phyloP scores from a whole-genome alignment of 2,797 vertebrate species.

The Liasis olivaceus region DNA sequence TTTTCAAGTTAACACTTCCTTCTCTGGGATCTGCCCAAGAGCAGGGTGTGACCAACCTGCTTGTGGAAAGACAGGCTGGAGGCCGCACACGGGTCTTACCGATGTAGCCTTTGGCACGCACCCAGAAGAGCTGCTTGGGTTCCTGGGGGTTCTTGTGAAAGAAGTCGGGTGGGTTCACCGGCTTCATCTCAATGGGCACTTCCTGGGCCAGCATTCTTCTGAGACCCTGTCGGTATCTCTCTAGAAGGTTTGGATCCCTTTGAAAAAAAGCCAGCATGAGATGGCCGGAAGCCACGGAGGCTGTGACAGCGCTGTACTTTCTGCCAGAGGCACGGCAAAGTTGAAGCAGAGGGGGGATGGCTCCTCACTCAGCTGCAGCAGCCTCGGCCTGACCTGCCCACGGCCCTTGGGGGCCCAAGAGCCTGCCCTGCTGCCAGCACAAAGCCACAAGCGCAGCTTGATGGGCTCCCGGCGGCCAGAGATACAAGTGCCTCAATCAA shows the following conservation, averaged over 20 bases:
- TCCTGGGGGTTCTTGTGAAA: constrained; percentile 69
- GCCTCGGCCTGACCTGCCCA: neutral
- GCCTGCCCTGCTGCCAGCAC: neutral
- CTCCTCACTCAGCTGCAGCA: neutral
- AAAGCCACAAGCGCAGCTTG: too few relatives aligned
- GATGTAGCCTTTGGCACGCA: constrained; percentile 88
- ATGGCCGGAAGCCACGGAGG: rapidly evolving
- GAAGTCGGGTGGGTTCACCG: constrained; percentile 78
- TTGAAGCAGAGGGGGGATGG: neutral
- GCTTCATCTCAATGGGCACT: constrained; percentile 90
- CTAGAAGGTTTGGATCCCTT: constrained; percentile 84
- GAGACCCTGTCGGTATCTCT: constrained; percentile 78
- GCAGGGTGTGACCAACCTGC: neutral
- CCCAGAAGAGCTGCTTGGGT: constrained; percentile 90
- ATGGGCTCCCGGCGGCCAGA: neutral
- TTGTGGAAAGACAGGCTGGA: too few relatives aligned
- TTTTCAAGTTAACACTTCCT: neutral
- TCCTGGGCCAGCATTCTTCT: constrained; percentile 86
- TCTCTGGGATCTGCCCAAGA: neutral
- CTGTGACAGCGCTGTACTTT: rapidly evolving
- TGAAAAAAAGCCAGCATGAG: rapidly evolving
- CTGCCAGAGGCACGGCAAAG: too few relatives aligned
- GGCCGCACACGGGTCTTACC: constrained; percentile 71
- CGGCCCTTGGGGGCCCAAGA: neutral
- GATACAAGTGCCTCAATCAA: neutral